Evolutionary conservation across 1,140 invertebrate genomes (phyloP).

Genomic region (Drosophila suzukii): DNA sequence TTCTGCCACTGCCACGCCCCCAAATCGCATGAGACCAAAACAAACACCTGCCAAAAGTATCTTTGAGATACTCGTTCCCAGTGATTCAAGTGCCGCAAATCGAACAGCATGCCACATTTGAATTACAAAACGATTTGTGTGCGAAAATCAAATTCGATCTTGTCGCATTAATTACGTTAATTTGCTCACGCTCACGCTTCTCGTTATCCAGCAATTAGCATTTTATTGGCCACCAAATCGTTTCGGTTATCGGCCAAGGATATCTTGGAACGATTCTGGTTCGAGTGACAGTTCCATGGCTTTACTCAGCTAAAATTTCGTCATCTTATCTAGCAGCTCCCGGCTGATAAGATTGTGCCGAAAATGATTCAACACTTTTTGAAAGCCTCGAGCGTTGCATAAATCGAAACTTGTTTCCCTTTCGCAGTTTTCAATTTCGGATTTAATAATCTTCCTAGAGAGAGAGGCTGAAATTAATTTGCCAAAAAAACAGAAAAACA

Average conservation of each 20-base stretch:
- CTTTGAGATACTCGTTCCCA: background rate
- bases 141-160: constrained; percentile 47
- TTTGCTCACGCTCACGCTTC: constrained; percentile 66
- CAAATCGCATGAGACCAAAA: background rate
- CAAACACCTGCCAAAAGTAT: constrained; percentile 50
- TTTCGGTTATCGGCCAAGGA: constrained; percentile 30
- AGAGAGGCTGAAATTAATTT: constrained; percentile 48
- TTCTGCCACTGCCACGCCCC: constrained; percentile 69
- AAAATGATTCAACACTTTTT: constrained; percentile 39
- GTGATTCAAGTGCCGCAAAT: constrained; percentile 37
- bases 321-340: constrained; percentile 1
- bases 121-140: constrained; percentile 62
- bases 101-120: constrained; percentile 64
- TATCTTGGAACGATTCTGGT: constrained; percentile 16
- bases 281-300: background rate
- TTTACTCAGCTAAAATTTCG: constrained; percentile 25
- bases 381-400: constrained; percentile 36
- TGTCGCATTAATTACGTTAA: constrained; percentile 75
- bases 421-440: constrained; percentile 41
- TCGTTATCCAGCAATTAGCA: constrained; percentile 66
- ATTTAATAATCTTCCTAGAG: constrained; percentile 53
- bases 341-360: constrained; percentile 26
- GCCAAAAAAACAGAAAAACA: constrained; percentile 40
- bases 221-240: constrained; percentile 42
- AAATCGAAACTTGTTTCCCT: constrained; percentile 55